These are phyloP conservation scores for Trachops cirrhosus DNA, from an alignment of 2,797 vertebrate genomes.

Conservation along the genomic window DNA sequence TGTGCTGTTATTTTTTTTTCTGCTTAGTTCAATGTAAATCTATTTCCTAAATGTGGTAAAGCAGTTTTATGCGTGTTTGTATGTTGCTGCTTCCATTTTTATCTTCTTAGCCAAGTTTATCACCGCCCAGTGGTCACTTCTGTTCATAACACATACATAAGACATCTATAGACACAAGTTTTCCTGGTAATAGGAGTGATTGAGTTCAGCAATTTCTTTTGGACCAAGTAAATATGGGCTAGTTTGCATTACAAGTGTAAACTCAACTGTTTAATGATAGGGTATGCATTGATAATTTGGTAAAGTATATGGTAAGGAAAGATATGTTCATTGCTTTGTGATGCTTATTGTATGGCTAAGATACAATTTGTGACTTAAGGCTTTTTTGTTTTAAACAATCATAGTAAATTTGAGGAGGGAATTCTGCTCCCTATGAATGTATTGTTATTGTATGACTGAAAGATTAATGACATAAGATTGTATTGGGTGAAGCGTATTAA, in stretches of 20 bases:
- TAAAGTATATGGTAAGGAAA: not conserved
- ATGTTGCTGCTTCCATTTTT: not conserved
- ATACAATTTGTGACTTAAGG: not conserved
- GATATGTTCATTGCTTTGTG: not conserved
- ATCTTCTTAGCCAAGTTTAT: not conserved
- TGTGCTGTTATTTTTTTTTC: not conserved
- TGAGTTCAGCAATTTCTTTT: not conserved
- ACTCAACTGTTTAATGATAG: not conserved
- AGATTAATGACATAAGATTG: not conserved
- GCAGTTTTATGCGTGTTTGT: not conserved
- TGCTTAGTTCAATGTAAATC: not conserved
- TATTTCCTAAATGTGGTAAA: not conserved
- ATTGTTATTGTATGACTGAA: not conserved
- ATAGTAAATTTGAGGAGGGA: not conserved
- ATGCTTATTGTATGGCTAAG: not conserved
- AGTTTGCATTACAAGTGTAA: not conserved
- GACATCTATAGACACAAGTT: not conserved
- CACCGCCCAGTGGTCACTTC: not conserved
- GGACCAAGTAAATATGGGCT: not conserved
- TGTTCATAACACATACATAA: not conserved
- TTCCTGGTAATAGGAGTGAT: not conserved
- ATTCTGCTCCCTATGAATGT: not conserved
- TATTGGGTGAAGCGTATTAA: not conserved
- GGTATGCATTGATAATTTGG: conserved; percentile 20
- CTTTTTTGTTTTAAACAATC: conserved; percentile 1